A percentile compares a stretch with the other conserved stretches of the same genome.
Evolutionary conservation across 2,113 vertebrate species (phyloP).

Genomic region (Apaloderma vittatum): DNA sequence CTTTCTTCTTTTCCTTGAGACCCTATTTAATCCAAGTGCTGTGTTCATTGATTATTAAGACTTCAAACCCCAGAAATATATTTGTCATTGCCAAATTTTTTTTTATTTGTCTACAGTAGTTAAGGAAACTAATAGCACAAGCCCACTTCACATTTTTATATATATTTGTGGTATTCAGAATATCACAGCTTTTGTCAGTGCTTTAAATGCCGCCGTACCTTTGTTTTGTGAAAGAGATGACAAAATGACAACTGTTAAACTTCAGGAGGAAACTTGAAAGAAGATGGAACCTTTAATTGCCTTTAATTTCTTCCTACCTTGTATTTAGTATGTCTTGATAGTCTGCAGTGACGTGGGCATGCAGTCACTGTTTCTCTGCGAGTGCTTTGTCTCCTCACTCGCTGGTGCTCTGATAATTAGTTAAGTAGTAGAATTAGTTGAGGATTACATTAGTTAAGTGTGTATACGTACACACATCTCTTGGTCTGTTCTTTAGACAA

Average conservation of each 20-base stretch:
- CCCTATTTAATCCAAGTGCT: slow-evolving; percentile 42
- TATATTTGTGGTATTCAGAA: not conserved
- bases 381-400: not conserved
- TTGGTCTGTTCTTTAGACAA: not conserved
- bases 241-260: not conserved
- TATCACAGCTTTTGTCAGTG: not conserved
- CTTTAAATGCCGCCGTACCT: not conserved
- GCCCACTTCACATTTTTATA: not conserved
- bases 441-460: not conserved
- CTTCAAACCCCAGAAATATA: not conserved
- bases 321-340: not conserved
- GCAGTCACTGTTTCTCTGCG: not conserved
- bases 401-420: not conserved
- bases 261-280: not conserved
- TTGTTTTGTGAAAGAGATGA: not conserved
- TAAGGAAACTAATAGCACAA: not conserved
- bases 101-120: not conserved
- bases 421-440: not conserved
- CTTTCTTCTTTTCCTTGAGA: not conserved
- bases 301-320: not conserved
- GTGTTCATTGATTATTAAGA: not conserved
- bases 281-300: too few species aligned
- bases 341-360: not conserved
- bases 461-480: not conserved
- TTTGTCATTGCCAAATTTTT: slow-evolving; percentile 16